Conservation (phyloP, 2,888 invertebrate genomes). For the Drosophila siamana region DNA sequence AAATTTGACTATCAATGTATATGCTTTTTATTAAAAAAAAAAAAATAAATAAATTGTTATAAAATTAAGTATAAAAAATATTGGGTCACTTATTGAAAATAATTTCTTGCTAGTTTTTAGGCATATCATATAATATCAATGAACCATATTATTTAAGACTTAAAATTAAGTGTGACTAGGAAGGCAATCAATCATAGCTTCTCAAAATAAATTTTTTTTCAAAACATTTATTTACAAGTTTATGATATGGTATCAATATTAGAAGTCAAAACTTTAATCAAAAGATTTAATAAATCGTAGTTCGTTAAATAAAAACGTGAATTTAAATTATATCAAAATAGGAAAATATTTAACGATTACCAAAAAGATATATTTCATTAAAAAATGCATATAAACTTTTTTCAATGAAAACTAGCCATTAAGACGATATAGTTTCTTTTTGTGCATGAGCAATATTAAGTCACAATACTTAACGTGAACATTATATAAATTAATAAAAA, state of each 20-base stretch:
- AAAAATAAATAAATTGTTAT: slow-evolving; percentile 5
- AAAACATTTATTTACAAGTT: too few relatives aligned
- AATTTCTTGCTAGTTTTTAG: too few relatives aligned
- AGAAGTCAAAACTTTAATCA: too few relatives aligned
- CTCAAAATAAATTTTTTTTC: neutral
- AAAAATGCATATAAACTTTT: slow-evolving; percentile 1
- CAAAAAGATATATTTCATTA: neutral
- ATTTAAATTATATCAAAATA: neutral
- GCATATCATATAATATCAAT: neutral
- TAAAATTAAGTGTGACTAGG: too few relatives aligned
- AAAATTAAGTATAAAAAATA: neutral
- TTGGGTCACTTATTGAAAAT: too few relatives aligned
- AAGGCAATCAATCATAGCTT: too few relatives aligned
- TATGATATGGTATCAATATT: too few relatives aligned
- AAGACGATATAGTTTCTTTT: slow-evolving; percentile 1
- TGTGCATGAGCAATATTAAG: slow-evolving; percentile 19
- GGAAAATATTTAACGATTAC: neutral
- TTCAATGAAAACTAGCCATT: neutral
- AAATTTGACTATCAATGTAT: neutral
- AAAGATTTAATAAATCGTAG: too few relatives aligned
- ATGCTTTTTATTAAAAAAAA: slow-evolving; percentile 4
- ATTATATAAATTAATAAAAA: slow-evolving; percentile 15
- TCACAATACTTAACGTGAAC: slow-evolving; percentile 28
- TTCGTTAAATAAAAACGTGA: too few relatives aligned
- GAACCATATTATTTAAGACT: neutral